Evolutionary conservation across 2,797 vertebrate genomes (phyloP), one percentile per base, ranked within the genome.

Genomic region (Gymnothorax javanicus): DNA sequence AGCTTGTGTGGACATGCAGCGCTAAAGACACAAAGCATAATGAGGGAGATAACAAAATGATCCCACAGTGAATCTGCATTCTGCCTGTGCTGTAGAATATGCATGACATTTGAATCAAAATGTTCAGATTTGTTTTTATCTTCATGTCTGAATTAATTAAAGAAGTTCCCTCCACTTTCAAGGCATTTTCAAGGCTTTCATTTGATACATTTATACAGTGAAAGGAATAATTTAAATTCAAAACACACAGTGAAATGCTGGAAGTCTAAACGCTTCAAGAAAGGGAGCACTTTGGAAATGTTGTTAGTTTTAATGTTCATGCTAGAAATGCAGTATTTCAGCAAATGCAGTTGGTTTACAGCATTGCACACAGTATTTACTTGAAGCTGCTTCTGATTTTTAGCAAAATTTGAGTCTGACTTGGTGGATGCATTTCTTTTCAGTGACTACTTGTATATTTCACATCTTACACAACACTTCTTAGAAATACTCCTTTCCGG

Each of bases 11-110:
- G 95, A 95, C 94, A 94, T 87, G 88, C 81, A 93, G 88, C 89
- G 88, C 88, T n/a, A 87, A 88, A 93, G 93, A 94, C 92, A 92
- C 86, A 89, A 92, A 91, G 92, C 93, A 93, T 96, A 96, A 96
- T 94, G 94, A 96, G 94, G 96, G 96, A 96, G 95, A 93, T 91
- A 95, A 92, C 90, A 92, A 94, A 94, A 95, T 88, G 85, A 95
- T 94, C 91, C 93, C 93, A 89, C 89, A 87, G 93, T 67, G 84
- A 91, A 91, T 92, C 88, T 88, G 89, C 90, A 90, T 89, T 93
- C 91, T 60, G 84, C 88, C 93, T 89, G 89, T 85, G 84, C 85
- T 67, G 83, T 86, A 89, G 81, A 87, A 90, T 88, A 89, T 88
- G 64, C 85, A 90, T 87, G 88, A 92, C 92, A 92, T 90, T 88